phyloP scores from a whole-genome alignment of 1,140 invertebrate species.

The Apis dorsata region DNA sequence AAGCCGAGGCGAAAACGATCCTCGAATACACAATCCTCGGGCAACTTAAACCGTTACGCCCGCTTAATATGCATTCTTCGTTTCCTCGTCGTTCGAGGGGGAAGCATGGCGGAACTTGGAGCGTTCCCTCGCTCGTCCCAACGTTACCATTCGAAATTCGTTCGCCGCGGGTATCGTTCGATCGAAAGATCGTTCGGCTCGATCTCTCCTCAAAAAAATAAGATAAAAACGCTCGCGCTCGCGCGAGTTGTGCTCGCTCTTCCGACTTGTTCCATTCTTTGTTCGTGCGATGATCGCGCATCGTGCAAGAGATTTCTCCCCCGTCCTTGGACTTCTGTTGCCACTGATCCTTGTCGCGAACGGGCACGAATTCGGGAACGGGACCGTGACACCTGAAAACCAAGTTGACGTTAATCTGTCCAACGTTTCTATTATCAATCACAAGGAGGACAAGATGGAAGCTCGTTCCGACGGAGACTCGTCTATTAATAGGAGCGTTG shows the following conservation, averaged over 20 bases:
- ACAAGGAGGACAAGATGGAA: background rate
- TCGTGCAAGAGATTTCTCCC: no score
- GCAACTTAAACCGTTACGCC: conserved; percentile 59
- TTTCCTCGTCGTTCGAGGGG: conserved; percentile 52
- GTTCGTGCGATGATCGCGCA: no score
- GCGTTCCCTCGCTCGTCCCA: conserved; percentile 6
- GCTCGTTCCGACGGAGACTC: background rate
- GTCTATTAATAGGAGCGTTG: background rate
- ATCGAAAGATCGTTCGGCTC: background rate
- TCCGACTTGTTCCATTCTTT: no score
- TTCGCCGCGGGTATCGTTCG: conserved; percentile 6
- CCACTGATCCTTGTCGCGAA: no score
- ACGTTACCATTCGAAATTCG: conserved; percentile 7
- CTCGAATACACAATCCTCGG: conserved; percentile 42
- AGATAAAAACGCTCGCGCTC: no score
- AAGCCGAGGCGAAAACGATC: conserved; percentile 11
- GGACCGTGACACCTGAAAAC: no score
- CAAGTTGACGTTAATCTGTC: no score
- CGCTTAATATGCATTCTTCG: conserved; percentile 60
- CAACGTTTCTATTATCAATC: background rate
- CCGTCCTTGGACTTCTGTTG: no score
- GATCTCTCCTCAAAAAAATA: no score
- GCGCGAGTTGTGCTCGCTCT: background rate
- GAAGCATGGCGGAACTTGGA: background rate
- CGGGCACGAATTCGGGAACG: no score